Percentiles rank a stretch among this genome's conserved stretches.
phyloP scores from a whole-genome alignment of 2,113 vertebrate species.

The Carassius auratus region DNA sequence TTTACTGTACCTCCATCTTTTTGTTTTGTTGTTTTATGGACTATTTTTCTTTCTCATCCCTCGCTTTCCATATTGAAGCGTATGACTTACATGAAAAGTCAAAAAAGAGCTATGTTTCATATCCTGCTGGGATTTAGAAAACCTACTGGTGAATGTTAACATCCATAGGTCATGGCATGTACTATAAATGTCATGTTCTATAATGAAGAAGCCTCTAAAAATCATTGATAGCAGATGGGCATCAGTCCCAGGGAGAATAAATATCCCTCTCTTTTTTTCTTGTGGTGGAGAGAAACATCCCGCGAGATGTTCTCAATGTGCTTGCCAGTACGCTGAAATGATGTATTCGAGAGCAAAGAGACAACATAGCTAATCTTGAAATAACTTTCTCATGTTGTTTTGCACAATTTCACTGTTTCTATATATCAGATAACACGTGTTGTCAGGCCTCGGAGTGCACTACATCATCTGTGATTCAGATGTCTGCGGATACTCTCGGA shows the following conservation, averaged over 20 bases:
- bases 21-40: neutral
- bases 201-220: conserved; percentile 40
- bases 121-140: conserved; percentile 16
- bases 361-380: conserved; percentile 50
- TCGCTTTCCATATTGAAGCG: conserved; percentile 15
- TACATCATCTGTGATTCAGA: conserved; percentile 44
- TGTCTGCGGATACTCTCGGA: conserved; percentile 36
- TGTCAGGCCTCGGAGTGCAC: conserved; percentile 36
- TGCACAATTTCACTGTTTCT: conserved; percentile 45
- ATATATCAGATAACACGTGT: conserved; percentile 40
- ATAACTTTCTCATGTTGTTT: conserved; percentile 46
- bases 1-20: conserved; percentile 50
- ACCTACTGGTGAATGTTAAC: conserved; percentile 23
- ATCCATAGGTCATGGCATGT: conserved; percentile 40
- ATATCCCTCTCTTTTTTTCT: conserved; percentile 24
- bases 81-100: neutral
- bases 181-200: conserved; percentile 42
- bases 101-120: conserved; percentile 23
- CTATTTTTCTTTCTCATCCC: conserved; percentile 29
- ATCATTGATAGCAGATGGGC: conserved; percentile 43
- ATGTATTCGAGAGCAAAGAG: conserved; percentile 18
- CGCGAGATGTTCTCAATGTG: neutral
- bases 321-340: conserved; percentile 27
- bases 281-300: conserved; percentile 17
- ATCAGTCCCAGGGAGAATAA: conserved; percentile 22